These are phyloP conservation scores for Phrynocephalus guinanensis DNA, from an alignment of 2,797 vertebrate genomes.

Conservation along the genomic window DNA sequence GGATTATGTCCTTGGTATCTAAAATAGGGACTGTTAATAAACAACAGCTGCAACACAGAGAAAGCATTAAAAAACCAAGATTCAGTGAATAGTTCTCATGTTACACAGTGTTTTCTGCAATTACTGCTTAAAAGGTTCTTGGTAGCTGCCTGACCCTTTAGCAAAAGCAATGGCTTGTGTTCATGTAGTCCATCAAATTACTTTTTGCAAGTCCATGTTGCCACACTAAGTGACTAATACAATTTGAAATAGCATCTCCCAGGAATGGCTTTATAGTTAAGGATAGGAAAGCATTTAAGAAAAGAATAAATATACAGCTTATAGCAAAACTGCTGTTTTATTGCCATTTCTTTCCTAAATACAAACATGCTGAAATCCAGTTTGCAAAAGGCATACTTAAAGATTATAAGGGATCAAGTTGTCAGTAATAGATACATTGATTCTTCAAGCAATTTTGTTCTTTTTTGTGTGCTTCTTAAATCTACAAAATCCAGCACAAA, in stretches of 20 bases:
- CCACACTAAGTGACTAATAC: conserved; percentile 28
- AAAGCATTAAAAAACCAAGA: conserved; percentile 17
- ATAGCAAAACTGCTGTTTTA: neutral
- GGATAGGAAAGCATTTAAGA: conserved; percentile 2
- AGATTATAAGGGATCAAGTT: neutral
- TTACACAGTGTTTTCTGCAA: conserved; percentile 33
- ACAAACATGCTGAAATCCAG: conserved; percentile 15
- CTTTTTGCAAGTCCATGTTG: neutral
- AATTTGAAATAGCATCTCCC: conserved; percentile 16
- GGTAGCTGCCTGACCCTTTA: conserved; percentile 29
- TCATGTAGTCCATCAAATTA: conserved; percentile 28
- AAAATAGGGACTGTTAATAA: conserved; percentile 20
- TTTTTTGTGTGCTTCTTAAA: neutral
- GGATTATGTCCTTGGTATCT: neutral
- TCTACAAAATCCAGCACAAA: neutral
- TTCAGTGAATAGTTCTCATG: neutral
- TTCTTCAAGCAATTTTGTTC: neutral
- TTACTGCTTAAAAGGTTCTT: conserved; percentile 20
- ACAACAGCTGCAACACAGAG: neutral
- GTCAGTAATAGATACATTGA: neutral
- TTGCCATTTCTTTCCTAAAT: conserved; percentile 22
- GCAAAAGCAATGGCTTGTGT: conserved; percentile 9
- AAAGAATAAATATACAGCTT: neutral
- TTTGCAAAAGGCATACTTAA: neutral
- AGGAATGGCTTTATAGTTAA: conserved; percentile 15